Evolutionary conservation across 2,113 vertebrate genomes (phyloP).

Genomic region (Nycticorax nycticorax): DNA sequence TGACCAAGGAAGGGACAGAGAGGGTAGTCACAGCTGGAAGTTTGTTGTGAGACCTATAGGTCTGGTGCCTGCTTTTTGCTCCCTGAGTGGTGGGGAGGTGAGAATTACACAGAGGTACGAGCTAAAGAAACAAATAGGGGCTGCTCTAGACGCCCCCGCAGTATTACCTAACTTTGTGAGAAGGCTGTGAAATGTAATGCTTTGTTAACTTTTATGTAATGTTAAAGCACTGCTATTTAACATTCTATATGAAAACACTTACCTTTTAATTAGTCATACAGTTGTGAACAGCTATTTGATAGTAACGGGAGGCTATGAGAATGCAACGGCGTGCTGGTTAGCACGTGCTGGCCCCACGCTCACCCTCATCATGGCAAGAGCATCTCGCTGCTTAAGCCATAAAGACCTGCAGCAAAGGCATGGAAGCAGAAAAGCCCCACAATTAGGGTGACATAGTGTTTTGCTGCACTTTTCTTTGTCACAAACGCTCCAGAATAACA

Average conservation of each 20-base stretch:
- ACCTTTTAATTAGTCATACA: neutral
- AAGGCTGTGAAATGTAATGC: neutral
- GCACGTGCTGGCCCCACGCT: rapidly evolving
- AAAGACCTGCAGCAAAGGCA: neutral
- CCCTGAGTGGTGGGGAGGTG: neutral
- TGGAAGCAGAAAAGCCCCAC: neutral
- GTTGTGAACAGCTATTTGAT: neutral
- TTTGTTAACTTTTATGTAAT: neutral
- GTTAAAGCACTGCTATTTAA: neutral
- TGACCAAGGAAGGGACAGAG: neutral
- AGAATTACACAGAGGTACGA: neutral
- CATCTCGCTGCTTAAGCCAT: neutral
- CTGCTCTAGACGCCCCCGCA: neutral
- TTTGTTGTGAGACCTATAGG: neutral
- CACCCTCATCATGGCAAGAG: neutral
- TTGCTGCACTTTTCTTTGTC: neutral
- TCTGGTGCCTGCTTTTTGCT: neutral
- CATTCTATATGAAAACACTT: neutral
- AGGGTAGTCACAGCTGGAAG: neutral
- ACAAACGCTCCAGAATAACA: neutral
- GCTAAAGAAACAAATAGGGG: neutral
- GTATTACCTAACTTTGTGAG: neutral
- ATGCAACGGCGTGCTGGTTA: neutral
- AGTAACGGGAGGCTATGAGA: rapidly evolving
- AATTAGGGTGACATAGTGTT: neutral